phyloP scores from a whole-genome alignment of 2,113 vertebrate genomes.

The Arvicanthis niloticus region DNA sequence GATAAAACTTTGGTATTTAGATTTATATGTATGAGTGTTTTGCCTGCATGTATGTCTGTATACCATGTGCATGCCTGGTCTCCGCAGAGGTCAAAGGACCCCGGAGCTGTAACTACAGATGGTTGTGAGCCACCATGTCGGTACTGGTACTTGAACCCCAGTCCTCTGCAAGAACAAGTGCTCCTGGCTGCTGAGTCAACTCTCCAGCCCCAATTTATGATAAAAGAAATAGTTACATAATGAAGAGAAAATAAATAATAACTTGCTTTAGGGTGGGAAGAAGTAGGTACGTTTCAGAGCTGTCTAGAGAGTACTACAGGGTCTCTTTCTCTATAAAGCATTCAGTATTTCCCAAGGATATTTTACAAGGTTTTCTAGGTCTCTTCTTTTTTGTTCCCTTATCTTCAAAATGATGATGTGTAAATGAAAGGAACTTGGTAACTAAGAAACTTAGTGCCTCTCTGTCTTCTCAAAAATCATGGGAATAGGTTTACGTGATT shows the following conservation, averaged over 20 bases:
- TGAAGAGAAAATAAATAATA: background rate
- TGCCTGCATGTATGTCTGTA: background rate
- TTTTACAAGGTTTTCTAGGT: conserved; percentile 12
- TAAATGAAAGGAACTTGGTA: conserved; percentile 13
- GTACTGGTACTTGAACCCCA: background rate
- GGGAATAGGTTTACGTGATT: background rate
- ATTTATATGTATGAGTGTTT: background rate
- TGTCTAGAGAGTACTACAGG: background rate
- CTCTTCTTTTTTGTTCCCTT: background rate
- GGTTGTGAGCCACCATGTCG: background rate
- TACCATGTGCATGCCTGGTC: background rate
- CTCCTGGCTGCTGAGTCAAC: background rate
- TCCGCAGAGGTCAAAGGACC: background rate
- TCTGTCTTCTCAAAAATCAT: conserved; percentile 18
- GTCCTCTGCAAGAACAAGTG: background rate
- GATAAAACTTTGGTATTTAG: background rate
- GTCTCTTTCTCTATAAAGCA: background rate
- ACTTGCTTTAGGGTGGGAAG: background rate
- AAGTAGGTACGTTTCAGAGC: background rate
- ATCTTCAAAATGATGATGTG: background rate
- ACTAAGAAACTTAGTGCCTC: background rate
- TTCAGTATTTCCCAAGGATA: conserved; percentile 25
- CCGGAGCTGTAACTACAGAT: background rate
- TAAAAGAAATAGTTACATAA: background rate
- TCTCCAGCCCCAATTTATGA: background rate